phyloP scores from a whole-genome alignment of 2,797 vertebrate genomes.

The Choloepus didactylus region DNA sequence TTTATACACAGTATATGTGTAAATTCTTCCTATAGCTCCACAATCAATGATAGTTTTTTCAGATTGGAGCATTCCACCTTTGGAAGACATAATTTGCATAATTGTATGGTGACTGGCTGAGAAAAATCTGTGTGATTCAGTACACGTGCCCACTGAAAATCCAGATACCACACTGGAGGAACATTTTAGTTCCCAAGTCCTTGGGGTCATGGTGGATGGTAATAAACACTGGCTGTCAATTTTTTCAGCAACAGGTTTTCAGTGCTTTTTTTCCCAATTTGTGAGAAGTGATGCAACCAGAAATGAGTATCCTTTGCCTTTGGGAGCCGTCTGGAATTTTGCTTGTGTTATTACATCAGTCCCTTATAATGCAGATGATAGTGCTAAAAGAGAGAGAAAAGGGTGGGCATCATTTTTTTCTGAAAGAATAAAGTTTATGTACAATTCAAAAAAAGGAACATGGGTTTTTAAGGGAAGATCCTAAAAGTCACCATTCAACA shows the following conservation, averaged over 20 bases:
- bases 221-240: constrained; percentile 80
- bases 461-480: constrained; percentile 39
- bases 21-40: constrained; percentile 81
- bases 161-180: constrained; percentile 62
- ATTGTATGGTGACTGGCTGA: constrained; percentile 78
- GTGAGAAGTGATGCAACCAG: constrained; percentile 80
- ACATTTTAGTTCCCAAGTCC: constrained; percentile 77
- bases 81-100: constrained; percentile 82
- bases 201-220: constrained; percentile 73
- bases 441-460: constrained; percentile 8
- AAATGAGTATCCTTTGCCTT: constrained; percentile 80
- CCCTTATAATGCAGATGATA: constrained; percentile 84
- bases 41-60: constrained; percentile 81
- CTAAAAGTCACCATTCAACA: constrained; percentile 33
- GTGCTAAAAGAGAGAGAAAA: constrained; percentile 81
- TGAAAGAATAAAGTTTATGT: constrained; percentile 13
- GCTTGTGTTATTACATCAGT: constrained; percentile 76
- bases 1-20: constrained; percentile 84
- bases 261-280: constrained; percentile 82
- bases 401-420: constrained; percentile 41
- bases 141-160: constrained; percentile 82
- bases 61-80: constrained; percentile 79
- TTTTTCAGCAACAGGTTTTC: constrained; percentile 84
- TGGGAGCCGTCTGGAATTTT: constrained; percentile 70
- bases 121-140: constrained; percentile 83